Percentiles rank a stretch among this genome's conserved stretches.
Evolutionary conservation across 2,797 vertebrate species (phyloP).

Genomic region (Rhyacichthys aspro): DNA sequence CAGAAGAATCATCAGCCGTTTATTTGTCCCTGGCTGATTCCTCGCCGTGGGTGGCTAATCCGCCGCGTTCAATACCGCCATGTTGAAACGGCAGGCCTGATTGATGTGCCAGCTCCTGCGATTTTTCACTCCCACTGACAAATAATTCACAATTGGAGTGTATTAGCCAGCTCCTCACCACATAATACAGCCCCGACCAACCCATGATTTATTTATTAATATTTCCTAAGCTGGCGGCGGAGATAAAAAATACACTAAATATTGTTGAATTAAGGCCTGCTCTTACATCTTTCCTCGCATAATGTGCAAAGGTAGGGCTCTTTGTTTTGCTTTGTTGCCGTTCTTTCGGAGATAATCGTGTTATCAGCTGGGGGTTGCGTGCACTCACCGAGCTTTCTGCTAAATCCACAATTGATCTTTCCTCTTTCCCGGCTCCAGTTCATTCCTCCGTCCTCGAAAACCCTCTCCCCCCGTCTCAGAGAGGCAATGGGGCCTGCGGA

Average conservation of each 20-base stretch:
- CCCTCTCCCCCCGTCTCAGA: constrained; percentile 8
- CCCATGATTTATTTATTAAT: constrained; percentile 75
- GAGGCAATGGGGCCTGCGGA: constrained; percentile 66
- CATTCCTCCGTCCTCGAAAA: constrained; percentile 33
- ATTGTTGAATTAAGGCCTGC: constrained; percentile 69
- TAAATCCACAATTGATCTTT: constrained; percentile 81
- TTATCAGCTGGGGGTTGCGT: constrained; percentile 72
- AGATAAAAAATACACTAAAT: constrained; percentile 68
- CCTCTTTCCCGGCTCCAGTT: constrained; percentile 51
- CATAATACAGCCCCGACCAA: constrained; percentile 61
- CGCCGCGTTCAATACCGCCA: constrained; percentile 48
- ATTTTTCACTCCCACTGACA: constrained; percentile 68
- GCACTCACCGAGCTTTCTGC: constrained; percentile 57
- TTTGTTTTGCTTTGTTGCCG: constrained; percentile 56
- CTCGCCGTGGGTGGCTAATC: constrained; percentile 74
- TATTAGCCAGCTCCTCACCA: constrained; percentile 62
- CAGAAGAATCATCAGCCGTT: constrained; percentile 28
- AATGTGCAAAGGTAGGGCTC: constrained; percentile 51
- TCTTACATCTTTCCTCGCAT: constrained; percentile 66
- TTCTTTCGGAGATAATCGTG: constrained; percentile 73
- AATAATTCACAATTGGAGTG: constrained; percentile 45
- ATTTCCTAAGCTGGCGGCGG: constrained; percentile 65
- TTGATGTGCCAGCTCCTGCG: constrained; percentile 64
- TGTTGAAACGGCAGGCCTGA: constrained; percentile 72
- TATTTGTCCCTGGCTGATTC: constrained; percentile 58